Evolutionary conservation across 2,888 invertebrate species (phyloP).

Genomic region (Nemoura dubitans): DNA sequence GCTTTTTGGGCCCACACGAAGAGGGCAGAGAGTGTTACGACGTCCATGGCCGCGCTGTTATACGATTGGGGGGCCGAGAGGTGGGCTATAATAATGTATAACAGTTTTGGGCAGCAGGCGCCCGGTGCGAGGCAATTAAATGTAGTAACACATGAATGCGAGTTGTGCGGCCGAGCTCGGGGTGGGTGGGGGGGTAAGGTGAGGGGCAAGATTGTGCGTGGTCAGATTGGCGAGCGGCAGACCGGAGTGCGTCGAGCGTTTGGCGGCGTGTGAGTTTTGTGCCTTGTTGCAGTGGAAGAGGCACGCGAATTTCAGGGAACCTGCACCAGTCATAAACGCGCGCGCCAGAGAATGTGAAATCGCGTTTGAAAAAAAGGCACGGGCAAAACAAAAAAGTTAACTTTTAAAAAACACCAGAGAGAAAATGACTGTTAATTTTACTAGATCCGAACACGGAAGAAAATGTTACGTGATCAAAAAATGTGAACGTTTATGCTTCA

Average conservation of each 20-base stretch:
- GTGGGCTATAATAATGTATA: neutral
- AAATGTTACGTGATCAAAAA: neutral
- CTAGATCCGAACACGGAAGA: neutral
- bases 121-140: neutral
- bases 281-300: neutral
- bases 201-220: neutral
- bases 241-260: neutral
- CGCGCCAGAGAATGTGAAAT: neutral
- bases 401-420: neutral
- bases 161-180: neutral
- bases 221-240: neutral
- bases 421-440: neutral
- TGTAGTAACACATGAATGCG: neutral
- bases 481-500: neutral
- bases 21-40: neutral
- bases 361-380: neutral
- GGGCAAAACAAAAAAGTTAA: neutral
- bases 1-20: neutral
- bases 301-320: neutral
- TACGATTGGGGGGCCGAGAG: conserved; percentile 8
- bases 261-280: neutral
- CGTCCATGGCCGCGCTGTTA: neutral
- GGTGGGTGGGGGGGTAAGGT: neutral
- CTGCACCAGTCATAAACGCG: neutral
- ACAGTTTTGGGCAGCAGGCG: conserved; percentile 21